Evolutionary conservation across 2,113 vertebrate species (phyloP), one percentile per base, ranked within the genome.

Genomic region (Chaetodon auriga): DNA sequence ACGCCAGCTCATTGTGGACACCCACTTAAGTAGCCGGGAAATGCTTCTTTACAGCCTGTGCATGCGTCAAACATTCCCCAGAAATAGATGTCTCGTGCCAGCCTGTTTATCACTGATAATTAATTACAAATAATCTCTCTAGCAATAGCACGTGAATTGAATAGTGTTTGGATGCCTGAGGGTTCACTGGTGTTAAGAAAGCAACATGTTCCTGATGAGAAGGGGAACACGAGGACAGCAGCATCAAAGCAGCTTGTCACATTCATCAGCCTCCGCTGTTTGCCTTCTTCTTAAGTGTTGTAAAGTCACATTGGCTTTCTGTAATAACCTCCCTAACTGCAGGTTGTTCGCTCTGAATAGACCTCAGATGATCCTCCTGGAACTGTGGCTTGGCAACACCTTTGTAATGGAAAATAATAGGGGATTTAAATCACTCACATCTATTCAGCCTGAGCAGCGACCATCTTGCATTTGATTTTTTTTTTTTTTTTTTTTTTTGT

Each of bases 321-420:
- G 55, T 76, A 88, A 90, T 90, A 78, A 75, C 57, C 23, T 61
- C 57, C 7, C 18, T 36, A 15, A 68, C 85, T 60, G 83, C 75
- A 84, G 38, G 38, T 83, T 66, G 58, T 86, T 84, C 57, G 81
- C 41, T 75, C 57, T 84, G 66, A 86, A 81, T 51, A 76, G 71
- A 81, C 61, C 65, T 68, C 8, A 30, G 64, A 68, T 78, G 68
- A 64, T 71, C 75, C 61, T 70, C 75, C 84, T 49, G 48, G 75
- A 82, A 54, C 63, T 68, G 46, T 53, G 35, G 21, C 6, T 4
- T 0, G 10, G 35, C 1, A 6, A 66, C 54, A 82, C 78, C 55
- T 85, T 87, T 89, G 54, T 82, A 78, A 88, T 86, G 9, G 79
- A 76, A 90, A 92, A 88, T 87, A 89, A 84, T 76, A 51, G 49